phyloP scores from a whole-genome alignment of 2,113 vertebrate species.

The Talpa occidentalis region DNA sequence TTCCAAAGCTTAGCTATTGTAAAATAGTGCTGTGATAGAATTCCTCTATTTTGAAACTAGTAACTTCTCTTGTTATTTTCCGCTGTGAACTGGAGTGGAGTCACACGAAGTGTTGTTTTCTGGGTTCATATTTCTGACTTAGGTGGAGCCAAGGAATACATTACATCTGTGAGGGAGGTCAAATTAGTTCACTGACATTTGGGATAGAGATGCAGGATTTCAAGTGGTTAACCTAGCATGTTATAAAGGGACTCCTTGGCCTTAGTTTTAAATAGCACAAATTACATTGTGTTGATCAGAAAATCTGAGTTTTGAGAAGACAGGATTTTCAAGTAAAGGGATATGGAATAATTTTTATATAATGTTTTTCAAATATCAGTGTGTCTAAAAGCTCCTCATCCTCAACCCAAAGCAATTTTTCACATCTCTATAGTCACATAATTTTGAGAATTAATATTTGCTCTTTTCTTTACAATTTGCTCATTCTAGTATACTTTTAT shows the following conservation, averaged over 20 bases:
- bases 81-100: neutral
- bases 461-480: neutral
- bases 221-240: slow-evolving; percentile 30
- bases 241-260: neutral
- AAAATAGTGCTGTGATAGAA: no score
- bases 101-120: neutral
- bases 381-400: neutral
- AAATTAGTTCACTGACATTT: slow-evolving; percentile 67
- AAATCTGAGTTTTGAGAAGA: neutral
- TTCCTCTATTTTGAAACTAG: neutral
- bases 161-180: slow-evolving; percentile 37
- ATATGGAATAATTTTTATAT: neutral
- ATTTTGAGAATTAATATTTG: neutral
- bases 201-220: slow-evolving; percentile 20
- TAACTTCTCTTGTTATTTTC: neutral
- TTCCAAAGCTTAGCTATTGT: no score
- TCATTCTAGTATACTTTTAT: neutral
- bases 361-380: neutral
- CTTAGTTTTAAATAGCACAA: neutral
- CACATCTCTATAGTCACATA: neutral
- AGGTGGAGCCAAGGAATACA: neutral
- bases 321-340: neutral
- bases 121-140: neutral
- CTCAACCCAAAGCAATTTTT: neutral
- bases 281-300: neutral